These are phyloP conservation scores for Rosalia funebris DNA, from an alignment of 2,888 invertebrate species.

Conservation along the genomic window DNA sequence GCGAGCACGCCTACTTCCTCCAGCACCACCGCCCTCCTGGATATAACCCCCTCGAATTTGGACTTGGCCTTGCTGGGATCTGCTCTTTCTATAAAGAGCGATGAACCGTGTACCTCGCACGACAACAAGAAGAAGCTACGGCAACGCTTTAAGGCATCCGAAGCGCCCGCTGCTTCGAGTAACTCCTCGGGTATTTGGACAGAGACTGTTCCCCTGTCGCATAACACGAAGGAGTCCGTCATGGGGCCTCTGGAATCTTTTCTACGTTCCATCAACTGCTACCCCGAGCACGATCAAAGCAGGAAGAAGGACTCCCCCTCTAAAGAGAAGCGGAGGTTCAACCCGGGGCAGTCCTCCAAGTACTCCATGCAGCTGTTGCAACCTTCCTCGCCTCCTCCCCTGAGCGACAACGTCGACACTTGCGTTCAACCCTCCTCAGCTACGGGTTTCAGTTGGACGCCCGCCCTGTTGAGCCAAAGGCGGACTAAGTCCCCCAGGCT, in stretches of 20 bases:
- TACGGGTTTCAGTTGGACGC: constrained; percentile 61
- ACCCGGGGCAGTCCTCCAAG: constrained; percentile 31
- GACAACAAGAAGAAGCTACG: constrained; percentile 46
- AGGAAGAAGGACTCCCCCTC: constrained; percentile 42
- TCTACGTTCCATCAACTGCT: constrained; percentile 59
- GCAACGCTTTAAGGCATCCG: constrained; percentile 46
- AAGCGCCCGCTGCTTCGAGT: constrained; percentile 34
- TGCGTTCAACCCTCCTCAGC: constrained; percentile 49
- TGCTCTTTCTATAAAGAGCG: constrained; percentile 39
- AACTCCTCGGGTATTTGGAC: constrained; percentile 47
- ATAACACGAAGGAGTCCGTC: constrained; percentile 54
- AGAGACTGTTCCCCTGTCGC: constrained; percentile 53
- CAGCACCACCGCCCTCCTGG: constrained; percentile 40
- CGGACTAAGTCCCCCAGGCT: constrained; percentile 50
- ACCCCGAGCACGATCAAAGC: constrained; percentile 58
- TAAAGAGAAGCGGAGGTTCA: constrained; percentile 41
- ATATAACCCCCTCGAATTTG: constrained; percentile 53
- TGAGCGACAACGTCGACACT: constrained; percentile 50
- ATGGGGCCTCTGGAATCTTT: constrained; percentile 62
- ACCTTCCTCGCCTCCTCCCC: constrained; percentile 51
- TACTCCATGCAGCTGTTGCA: constrained; percentile 33
- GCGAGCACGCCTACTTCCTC: constrained; percentile 15
- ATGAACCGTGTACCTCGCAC: constrained; percentile 31
- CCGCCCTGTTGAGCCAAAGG: constrained; percentile 57
- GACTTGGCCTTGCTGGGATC: constrained; percentile 47